phyloP scores from a whole-genome alignment of 2,888 invertebrate genomes.

The Lithophane socia region DNA sequence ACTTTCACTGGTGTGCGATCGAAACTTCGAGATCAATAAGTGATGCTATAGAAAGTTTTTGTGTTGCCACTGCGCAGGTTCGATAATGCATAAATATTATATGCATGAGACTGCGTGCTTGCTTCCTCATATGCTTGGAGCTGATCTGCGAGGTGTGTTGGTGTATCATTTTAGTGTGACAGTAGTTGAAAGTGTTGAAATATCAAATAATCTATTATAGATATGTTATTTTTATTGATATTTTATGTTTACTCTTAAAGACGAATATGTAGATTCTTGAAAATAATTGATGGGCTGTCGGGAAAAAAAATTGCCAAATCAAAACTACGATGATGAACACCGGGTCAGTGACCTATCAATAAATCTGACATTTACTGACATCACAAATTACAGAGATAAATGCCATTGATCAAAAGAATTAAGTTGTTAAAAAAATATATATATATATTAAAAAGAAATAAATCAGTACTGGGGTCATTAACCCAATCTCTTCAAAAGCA shows the following conservation, averaged over 20 bases:
- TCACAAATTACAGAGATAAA: background rate
- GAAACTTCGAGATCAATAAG: slow-evolving; percentile 50
- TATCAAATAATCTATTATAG: background rate
- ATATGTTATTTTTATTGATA: too few relatives aligned
- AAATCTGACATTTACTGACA: background rate
- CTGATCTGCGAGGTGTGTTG: slow-evolving; percentile 16
- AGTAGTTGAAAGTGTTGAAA: background rate
- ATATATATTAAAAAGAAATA: too few relatives aligned
- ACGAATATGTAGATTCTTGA: too few relatives aligned
- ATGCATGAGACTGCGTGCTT: slow-evolving; percentile 23
- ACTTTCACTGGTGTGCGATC: slow-evolving; percentile 47
- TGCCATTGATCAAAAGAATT: background rate
- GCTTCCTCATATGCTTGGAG: slow-evolving; percentile 23
- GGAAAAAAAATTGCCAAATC: background rate
- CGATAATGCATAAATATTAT: slow-evolving; percentile 35
- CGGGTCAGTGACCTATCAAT: background rate
- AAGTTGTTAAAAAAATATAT: background rate
- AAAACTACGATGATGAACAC: background rate
- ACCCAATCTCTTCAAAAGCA: slow-evolving; percentile 1
- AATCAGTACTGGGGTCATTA: background rate
- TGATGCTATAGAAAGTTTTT: slow-evolving; percentile 50
- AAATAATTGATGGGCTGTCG: background rate
- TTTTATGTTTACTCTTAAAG: background rate
- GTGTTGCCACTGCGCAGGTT: slow-evolving; percentile 4
- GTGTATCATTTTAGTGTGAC: slow-evolving; percentile 40